These are phyloP conservation scores for Sebastes dallii DNA, from an alignment of 2,797 vertebrate genomes.

Conservation along the genomic window DNA sequence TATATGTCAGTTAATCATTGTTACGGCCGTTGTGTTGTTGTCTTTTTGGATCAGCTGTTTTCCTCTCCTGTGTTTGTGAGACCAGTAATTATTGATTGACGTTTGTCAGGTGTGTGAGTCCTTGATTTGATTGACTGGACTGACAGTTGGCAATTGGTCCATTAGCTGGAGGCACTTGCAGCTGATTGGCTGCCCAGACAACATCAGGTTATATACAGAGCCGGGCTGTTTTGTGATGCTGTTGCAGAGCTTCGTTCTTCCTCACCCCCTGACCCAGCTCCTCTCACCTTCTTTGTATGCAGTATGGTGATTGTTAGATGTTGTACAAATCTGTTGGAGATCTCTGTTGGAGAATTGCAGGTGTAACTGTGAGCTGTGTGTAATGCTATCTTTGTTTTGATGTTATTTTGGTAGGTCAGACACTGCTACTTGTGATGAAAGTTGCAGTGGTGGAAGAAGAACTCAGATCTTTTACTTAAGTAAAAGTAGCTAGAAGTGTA, in stretches of 20 bases:
- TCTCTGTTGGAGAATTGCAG: background rate
- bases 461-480: too few species aligned
- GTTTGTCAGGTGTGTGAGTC: constrained; percentile 11
- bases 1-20: background rate
- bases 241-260: background rate
- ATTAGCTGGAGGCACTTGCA: constrained; percentile 29
- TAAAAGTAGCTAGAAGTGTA: too few species aligned
- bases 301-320: constrained; percentile 8
- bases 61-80: background rate
- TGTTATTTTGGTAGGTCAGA: background rate
- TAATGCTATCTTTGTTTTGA: constrained; percentile 4
- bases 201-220: background rate
- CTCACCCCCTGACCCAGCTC: constrained; percentile 14
- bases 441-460: too few species aligned
- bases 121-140: constrained; percentile 27
- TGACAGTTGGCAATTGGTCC: constrained; percentile 23
- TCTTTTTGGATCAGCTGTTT: background rate
- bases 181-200: constrained; percentile 29
- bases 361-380: constrained; percentile 5
- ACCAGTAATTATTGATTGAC: constrained; percentile 36
- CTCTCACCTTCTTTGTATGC: constrained; percentile 12
- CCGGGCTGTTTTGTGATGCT: constrained; percentile 3
- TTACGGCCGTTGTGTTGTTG: background rate
- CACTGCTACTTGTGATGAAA: background rate
- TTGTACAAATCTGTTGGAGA: constrained; percentile 12